Evolutionary conservation across 2,797 vertebrate species (phyloP), one percentile per base, ranked within the genome.

Genomic region (Enteromius unitaeniatus): DNA sequence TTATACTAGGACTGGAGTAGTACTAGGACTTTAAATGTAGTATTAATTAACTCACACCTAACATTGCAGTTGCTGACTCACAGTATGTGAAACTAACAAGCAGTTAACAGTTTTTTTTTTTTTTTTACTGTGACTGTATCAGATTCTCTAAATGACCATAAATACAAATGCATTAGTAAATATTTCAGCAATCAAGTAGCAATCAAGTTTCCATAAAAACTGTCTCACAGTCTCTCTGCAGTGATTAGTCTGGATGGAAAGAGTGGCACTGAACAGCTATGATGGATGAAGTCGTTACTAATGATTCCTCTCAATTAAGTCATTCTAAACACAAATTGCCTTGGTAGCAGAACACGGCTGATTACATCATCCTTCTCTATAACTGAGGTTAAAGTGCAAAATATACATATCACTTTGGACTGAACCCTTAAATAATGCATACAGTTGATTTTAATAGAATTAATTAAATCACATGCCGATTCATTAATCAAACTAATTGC

Each of bases 281-380:
- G 92, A 93, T 92, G 79, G 87, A 92, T 93, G 90, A 84, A 85
- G 91, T 90, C 85, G 80, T 93, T 90, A 86, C 74, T 84, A 76
- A 37, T 65, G 81, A 73, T 87, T 86, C 89, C 86, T 92, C 80
- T 84, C 58, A 73, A 90, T 91, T 91, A 88, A 91, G 88, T 88
- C 84, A 2, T 86, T 90, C 88, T 89, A 90, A 93, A 91, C 90
- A 88, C 83, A 88, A 88, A 91, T 91, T 86, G 64, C 73, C 64
- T 85, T 84, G 86, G 82, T 87, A 90, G 88, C 87, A 86, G 82
- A 91, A 88, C 85, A 37, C 88, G 88, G 47, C 86, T 88, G 87
- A 89, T 85, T 89, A 86, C 82, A 84, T 26, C 74, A 64, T 55
- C 26, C 69, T 79, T 53, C 79, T 81, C 75, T 76, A 28, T 73